Percentiles rank a stretch among this genome's conserved stretches.
These are phyloP conservation scores for Neodontobutis hainanensis DNA, from an alignment of 2,113 vertebrate species.

Conservation along the genomic window DNA sequence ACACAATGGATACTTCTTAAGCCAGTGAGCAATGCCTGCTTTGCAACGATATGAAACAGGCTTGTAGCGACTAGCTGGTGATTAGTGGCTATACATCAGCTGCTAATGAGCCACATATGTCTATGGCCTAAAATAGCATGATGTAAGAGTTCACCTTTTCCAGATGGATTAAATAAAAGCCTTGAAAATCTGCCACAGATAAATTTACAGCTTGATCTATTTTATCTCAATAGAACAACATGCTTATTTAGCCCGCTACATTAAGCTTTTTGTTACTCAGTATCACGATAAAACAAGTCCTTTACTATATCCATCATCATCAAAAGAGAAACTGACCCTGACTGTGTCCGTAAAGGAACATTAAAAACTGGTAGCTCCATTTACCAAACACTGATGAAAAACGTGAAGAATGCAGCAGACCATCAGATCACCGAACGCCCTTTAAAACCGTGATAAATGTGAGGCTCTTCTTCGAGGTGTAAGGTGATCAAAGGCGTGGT, in stretches of 20 bases:
- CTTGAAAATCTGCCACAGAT: too few species aligned
- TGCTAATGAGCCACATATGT: too few species aligned
- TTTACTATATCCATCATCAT: constrained; percentile 1
- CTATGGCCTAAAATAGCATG: too few species aligned
- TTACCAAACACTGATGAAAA: constrained; percentile 15
- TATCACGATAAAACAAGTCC: not conserved
- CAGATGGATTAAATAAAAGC: too few species aligned
- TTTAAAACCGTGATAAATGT: constrained; percentile 56
- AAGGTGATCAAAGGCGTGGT: constrained; percentile 65
- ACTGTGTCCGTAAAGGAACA: not conserved
- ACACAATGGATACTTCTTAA: not conserved
- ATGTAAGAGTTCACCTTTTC: too few species aligned
- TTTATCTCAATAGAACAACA: too few species aligned
- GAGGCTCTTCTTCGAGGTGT: constrained; percentile 37
- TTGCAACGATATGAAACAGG: too few species aligned
- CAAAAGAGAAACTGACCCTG: not conserved
- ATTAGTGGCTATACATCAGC: too few species aligned
- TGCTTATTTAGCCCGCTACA: too few species aligned
- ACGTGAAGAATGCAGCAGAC: constrained; percentile 40
- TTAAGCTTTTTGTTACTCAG: not conserved
- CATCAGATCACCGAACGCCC: constrained; percentile 21
- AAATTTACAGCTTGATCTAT: not conserved
- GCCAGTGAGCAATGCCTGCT: not conserved
- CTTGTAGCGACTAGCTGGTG: too few species aligned
- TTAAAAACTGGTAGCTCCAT: not conserved